Base-by-base conservation (phyloP, 2,888 invertebrate species). In the Lithophane ornitopus region DNA sequence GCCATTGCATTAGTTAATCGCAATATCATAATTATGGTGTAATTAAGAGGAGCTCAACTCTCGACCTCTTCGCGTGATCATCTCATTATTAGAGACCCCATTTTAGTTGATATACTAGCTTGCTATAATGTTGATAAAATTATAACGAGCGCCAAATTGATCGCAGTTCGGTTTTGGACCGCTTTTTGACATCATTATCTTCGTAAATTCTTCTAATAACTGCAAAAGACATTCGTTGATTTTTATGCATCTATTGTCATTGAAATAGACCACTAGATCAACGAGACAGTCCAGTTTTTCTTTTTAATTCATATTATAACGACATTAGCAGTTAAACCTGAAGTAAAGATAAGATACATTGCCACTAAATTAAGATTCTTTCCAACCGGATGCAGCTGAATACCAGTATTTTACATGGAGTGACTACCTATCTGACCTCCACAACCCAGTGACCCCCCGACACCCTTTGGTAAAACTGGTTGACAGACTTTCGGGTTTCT, bases 1-100 rank as follows among this genome's bases (percentile, higher is more conserved):
- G 14, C 46, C 46, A 6, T 49, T 49, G 19, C 22, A 58, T 39
- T 34, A 7, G 9, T 56, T 19, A 8, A 16, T 70, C 4, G n/a
- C 44, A 56, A 72, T 70, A 58, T 73, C 19, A n/a, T 70, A 26
- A 26, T 22, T 6, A 58, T 8, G 9, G 3, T 49, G 26, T 71
- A 39, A 72, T 59, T 59, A 59, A 59, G 39, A 73, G 26, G 12
- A 46, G 46, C 26, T 73, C 39, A 49, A 41, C 22, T 49, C 16
- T 26, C 7, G 14, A 56, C 44, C 71, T 39, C 44, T 59, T 22
- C 34, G 19, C 26, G 8, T 72, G 26, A 49, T 44, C 22, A 11
- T 59, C 16, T 58, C 8, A 49, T 41, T 49, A 72, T 70, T 16
- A 16, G 12, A 4, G 44, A 34, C 12, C 44, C 9, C 19, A 22